These are phyloP conservation scores for Phortica okadai DNA, from an alignment of 2,888 invertebrate genomes.

Conservation along the genomic window DNA sequence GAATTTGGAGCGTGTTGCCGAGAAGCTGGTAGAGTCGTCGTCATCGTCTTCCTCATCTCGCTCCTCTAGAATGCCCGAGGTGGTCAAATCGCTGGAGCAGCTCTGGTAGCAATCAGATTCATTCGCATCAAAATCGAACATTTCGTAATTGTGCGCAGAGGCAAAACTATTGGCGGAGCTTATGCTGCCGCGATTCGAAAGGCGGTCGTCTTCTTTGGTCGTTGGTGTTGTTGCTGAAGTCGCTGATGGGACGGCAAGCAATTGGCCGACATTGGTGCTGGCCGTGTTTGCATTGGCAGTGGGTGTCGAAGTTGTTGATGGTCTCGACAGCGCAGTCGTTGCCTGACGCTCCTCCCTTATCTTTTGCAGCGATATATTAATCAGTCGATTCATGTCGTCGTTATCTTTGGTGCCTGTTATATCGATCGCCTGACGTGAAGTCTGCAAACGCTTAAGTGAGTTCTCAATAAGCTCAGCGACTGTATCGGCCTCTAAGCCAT, in stretches of 20 bases:
- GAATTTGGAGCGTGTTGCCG: constrained; percentile 82
- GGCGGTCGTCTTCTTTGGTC: constrained; percentile 77
- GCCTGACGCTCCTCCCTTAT: constrained; percentile 74
- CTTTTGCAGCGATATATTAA: constrained; percentile 74
- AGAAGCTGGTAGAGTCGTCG: constrained; percentile 77
- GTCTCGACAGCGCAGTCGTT: not conserved
- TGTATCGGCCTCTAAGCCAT: constrained; percentile 80
- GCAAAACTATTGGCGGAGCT: constrained; percentile 79
- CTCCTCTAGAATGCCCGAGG: constrained; percentile 80
- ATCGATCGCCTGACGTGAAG: constrained; percentile 71
- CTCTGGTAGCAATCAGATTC: constrained; percentile 85
- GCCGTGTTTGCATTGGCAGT: not conserved
- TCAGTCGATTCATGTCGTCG: constrained; percentile 76
- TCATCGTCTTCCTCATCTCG: constrained; percentile 71
- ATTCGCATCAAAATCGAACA: constrained; percentile 83
- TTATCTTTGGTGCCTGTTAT: constrained; percentile 77
- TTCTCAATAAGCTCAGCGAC: constrained; percentile 83
- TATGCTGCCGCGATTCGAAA: constrained; percentile 79
- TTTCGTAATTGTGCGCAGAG: constrained; percentile 84
- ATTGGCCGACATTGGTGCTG: constrained; percentile 27
- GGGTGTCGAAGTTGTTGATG: not conserved
- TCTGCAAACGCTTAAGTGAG: constrained; percentile 80
- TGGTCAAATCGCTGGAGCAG: constrained; percentile 81
- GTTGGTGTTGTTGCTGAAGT: constrained; percentile 16
- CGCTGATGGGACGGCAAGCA: constrained; percentile 45